Evolutionary conservation across 2,888 invertebrate genomes (phyloP).

Genomic region (Helleia helle): DNA sequence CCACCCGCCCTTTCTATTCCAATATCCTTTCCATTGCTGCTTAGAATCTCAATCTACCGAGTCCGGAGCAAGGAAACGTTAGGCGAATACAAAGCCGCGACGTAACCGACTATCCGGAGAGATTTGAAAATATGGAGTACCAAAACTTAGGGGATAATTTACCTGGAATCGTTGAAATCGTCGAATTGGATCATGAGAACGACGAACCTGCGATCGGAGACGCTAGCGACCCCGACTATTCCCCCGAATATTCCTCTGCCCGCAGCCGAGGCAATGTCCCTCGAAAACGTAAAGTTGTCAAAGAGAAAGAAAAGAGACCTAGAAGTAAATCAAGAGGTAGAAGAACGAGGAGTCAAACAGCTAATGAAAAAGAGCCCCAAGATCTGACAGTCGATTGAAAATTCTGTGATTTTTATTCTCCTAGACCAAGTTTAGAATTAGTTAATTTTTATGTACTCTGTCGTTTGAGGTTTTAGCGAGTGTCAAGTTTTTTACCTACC

Average conservation of each 20-base stretch:
- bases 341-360: constrained; percentile 56
- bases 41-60: constrained; percentile 66
- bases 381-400: constrained; percentile 46
- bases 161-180: constrained; percentile 52
- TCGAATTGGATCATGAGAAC: constrained; percentile 39
- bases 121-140: constrained; percentile 48
- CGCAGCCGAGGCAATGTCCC: constrained; percentile 53
- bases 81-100: constrained; percentile 43
- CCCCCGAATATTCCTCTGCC: constrained; percentile 45
- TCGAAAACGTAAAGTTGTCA: constrained; percentile 48
- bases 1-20: constrained; percentile 52
- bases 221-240: constrained; percentile 46
- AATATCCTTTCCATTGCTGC: constrained; percentile 18
- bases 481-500: neutral
- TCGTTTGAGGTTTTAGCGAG: neutral
- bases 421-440: neutral
- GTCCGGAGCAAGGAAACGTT: constrained; percentile 35
- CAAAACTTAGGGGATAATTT: constrained; percentile 31
- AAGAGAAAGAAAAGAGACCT: constrained; percentile 41
- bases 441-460: neutral
- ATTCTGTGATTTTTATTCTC: constrained; percentile 40
- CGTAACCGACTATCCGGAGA: constrained; percentile 42
- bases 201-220: constrained; percentile 36
- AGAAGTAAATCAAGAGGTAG: constrained; percentile 58
- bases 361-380: constrained; percentile 34